These are phyloP conservation scores for Micromys minutus DNA, from an alignment of 2,113 vertebrate genomes.

Conservation along the genomic window DNA sequence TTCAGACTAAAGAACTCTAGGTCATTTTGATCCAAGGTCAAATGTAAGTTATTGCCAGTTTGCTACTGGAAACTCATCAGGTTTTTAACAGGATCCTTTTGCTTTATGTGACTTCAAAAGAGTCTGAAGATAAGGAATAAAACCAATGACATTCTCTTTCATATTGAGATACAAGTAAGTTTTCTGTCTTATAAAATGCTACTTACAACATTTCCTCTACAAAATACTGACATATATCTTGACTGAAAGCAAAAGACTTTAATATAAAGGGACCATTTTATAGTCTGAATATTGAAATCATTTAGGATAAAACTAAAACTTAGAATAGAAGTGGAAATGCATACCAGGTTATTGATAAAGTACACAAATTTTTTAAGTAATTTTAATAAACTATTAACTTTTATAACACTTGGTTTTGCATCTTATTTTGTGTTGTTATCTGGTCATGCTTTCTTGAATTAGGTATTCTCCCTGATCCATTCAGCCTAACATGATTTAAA, in stretches of 20 bases:
- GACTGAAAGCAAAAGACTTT: neutral
- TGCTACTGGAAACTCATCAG: neutral
- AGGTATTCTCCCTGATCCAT: neutral
- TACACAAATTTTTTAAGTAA: neutral
- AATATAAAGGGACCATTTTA: neutral
- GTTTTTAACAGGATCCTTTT: neutral
- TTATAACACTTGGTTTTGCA: neutral
- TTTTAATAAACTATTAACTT: neutral
- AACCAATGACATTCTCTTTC: constrained; percentile 6
- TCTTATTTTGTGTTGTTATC: neutral
- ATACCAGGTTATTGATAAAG: neutral
- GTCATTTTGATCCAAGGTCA: neutral
- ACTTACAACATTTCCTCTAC: neutral
- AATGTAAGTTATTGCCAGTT: neutral
- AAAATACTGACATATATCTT: neutral
- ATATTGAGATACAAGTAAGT: neutral
- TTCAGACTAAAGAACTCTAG: neutral
- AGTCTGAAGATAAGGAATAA: neutral
- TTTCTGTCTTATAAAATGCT: neutral
- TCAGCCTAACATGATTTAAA: neutral
- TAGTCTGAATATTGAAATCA: neutral
- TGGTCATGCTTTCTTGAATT: neutral
- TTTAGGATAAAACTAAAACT: neutral
- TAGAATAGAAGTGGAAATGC: constrained; percentile 26
- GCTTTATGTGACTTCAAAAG: neutral